phyloP scores from a whole-genome alignment of 2,113 vertebrate species.

The Peucedramus taeniatus region DNA sequence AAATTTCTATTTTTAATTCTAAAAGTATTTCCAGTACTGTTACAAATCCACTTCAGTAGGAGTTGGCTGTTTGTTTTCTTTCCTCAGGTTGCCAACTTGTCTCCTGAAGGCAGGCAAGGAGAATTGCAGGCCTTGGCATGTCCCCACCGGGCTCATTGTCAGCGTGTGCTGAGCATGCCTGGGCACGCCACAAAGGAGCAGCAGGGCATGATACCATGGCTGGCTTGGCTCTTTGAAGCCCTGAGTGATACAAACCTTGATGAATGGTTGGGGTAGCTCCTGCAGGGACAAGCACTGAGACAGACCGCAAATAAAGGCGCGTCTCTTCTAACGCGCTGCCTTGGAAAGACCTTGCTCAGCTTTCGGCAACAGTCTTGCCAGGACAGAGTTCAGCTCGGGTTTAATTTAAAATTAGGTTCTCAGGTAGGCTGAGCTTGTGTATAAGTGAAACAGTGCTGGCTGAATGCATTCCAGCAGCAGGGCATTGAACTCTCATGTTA shows the following conservation, averaged over 20 bases:
- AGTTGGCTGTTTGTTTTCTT: neutral
- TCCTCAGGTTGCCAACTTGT: neutral
- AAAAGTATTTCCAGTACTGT: neutral
- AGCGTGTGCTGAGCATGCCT: neutral
- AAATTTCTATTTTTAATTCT: neutral
- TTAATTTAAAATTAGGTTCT: neutral
- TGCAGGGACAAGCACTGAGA: neutral
- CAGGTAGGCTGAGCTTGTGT: neutral
- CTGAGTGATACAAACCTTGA: neutral
- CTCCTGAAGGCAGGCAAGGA: neutral
- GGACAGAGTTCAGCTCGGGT: neutral
- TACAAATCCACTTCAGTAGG: neutral
- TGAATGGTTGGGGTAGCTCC: neutral
- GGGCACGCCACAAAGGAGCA: neutral
- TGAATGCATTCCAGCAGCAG: neutral
- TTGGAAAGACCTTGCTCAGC: neutral
- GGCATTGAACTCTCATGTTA: neutral
- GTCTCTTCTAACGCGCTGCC: neutral
- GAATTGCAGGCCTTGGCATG: neutral
- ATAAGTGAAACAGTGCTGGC: neutral
- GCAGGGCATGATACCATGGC: neutral
- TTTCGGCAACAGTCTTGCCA: neutral
- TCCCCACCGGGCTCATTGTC: accelerated
- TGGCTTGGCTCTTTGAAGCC: neutral
- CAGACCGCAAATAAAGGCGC: neutral